These are phyloP conservation scores for Netelia inedita DNA, from an alignment of 2,888 invertebrate genomes.

Conservation along the genomic window DNA sequence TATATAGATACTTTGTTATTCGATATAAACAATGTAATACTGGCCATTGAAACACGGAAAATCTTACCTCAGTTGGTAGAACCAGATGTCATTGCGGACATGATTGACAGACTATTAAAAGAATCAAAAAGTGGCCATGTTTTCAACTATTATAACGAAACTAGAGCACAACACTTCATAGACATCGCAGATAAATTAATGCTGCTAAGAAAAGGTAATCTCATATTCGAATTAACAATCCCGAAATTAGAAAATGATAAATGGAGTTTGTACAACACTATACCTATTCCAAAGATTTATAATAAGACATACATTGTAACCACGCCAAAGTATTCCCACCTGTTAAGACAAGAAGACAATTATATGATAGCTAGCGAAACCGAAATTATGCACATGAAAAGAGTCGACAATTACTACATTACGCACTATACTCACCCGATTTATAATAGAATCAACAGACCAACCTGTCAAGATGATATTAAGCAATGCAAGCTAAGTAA, in stretches of 20 bases:
- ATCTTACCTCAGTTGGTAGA: too few species aligned
- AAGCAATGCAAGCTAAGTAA: constrained; percentile 14
- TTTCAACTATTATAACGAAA: constrained; percentile 47
- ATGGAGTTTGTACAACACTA: constrained; percentile 41
- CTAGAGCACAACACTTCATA: constrained; percentile 42
- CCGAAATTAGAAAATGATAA: constrained; percentile 44
- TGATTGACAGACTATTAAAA: constrained; percentile 36
- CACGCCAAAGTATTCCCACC: constrained; percentile 38
- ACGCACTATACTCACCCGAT: constrained; percentile 39
- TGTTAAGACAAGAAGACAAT: constrained; percentile 35
- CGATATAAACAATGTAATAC: too few species aligned
- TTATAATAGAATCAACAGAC: constrained; percentile 35
- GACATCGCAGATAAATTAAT: constrained; percentile 44
- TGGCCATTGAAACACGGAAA: too few species aligned
- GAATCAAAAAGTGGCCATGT: too few species aligned
- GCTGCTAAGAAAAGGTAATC: constrained; percentile 35
- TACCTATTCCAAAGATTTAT: constrained; percentile 41
- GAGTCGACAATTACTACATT: constrained; percentile 20
- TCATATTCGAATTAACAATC: constrained; percentile 42
- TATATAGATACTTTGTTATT: too few species aligned
- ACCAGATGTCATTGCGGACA: constrained; percentile 3
- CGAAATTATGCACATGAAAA: constrained; percentile 37
- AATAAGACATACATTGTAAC: constrained; percentile 40
- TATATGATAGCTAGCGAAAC: constrained; percentile 28
- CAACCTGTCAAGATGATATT: constrained; percentile 39